Conservation (phyloP, 2,113 vertebrate genomes). For the Notarius lentiginosus region DNA sequence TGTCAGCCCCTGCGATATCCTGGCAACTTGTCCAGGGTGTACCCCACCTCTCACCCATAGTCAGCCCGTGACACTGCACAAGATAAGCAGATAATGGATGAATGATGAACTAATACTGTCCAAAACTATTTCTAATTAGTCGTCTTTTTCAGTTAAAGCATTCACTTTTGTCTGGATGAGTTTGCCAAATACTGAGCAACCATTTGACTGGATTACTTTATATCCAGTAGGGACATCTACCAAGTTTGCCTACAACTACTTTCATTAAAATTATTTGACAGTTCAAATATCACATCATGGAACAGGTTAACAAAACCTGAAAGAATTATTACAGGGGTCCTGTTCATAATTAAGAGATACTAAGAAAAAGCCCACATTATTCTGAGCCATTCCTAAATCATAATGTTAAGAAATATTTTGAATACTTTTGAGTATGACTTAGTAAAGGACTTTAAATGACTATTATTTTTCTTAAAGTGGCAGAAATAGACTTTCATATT, state of each 20-base stretch:
- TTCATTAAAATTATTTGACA: not conserved
- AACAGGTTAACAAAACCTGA: not conserved
- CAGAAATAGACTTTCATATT: not conserved
- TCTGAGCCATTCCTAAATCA: not conserved
- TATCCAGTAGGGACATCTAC: not conserved
- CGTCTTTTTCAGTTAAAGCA: not conserved
- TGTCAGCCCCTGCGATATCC: too few species aligned
- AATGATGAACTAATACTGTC: not conserved
- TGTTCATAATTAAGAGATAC: not conserved
- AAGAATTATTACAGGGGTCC: not conserved
- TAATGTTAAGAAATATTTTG: not conserved
- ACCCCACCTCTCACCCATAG: too few species aligned
- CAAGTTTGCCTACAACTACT: not conserved
- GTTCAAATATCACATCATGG: not conserved
- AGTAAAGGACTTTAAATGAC: not conserved
- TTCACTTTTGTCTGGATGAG: not conserved
- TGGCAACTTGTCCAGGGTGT: too few species aligned
- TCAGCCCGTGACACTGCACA: too few species aligned
- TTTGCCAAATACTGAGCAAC: not conserved
- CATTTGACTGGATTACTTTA: not conserved
- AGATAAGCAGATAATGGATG: too few species aligned
- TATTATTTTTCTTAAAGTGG: not conserved
- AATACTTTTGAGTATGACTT: not conserved
- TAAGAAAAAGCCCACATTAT: not conserved
- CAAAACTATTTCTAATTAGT: not conserved